Evolutionary conservation across 2,113 vertebrate species (phyloP).

Genomic region (Recurvirostra avosetta): DNA sequence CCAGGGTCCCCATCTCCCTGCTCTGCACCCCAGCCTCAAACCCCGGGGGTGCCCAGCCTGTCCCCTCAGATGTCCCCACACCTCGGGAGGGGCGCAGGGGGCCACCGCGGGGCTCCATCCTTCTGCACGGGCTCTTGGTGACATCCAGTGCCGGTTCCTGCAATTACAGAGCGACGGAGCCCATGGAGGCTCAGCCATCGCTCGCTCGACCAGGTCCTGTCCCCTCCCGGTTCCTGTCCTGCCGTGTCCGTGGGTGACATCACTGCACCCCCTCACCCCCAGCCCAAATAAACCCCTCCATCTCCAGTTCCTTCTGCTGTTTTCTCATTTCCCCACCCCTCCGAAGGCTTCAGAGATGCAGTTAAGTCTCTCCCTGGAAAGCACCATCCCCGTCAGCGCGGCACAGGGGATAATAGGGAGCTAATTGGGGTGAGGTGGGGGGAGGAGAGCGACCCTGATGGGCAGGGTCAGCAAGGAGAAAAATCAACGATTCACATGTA

Average conservation of each 20-base stretch:
- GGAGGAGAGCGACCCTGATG: neutral
- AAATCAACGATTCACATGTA: accelerated
- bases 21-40: neutral
- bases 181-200: accelerated
- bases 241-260: accelerated
- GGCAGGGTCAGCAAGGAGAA: neutral
- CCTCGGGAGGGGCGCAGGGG: neutral
- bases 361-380: neutral
- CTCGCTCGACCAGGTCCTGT: accelerated
- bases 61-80: neutral
- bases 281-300: neutral
- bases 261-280: accelerated
- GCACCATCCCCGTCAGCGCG: accelerated
- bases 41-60: neutral
- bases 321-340: neutral
- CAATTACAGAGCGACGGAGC: neutral
- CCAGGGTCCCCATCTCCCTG: too few species aligned
- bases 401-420: accelerated
- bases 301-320: accelerated
- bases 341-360: accelerated
- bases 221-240: neutral
- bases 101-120: neutral
- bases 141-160: neutral
- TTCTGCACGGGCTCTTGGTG: neutral
- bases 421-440: too few species aligned